These are phyloP conservation scores for Sparus aurata DNA, from an alignment of 2,797 vertebrate genomes.

Conservation along the genomic window DNA sequence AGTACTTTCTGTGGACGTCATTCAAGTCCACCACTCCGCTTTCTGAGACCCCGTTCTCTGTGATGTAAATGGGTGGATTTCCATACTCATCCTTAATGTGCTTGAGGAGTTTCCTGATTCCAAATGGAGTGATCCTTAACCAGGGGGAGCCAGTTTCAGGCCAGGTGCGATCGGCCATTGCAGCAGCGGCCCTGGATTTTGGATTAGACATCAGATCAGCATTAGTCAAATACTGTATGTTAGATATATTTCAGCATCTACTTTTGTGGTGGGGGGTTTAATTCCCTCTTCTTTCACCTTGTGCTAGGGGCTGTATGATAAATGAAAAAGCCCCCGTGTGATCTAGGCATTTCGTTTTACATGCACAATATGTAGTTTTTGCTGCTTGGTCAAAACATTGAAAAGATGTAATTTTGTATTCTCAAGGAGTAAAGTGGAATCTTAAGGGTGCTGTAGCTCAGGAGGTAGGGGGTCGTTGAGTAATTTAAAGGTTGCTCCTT, in stretches of 20 bases:
- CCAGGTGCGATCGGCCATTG: slow-evolving; percentile 87
- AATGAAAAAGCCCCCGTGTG: neutral
- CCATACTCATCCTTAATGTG: slow-evolving; percentile 92
- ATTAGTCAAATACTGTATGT: neutral
- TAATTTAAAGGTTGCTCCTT: no score
- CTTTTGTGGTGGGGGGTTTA: neutral
- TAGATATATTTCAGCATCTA: neutral
- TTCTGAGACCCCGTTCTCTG: slow-evolving; percentile 91
- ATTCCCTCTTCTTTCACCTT: neutral
- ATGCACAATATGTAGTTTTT: no score
- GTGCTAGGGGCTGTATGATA: neutral
- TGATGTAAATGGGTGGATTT: slow-evolving; percentile 89
- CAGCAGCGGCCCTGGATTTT: slow-evolving; percentile 82
- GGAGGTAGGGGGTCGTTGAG: no score
- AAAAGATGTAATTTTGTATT: no score
- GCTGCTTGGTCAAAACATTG: no score
- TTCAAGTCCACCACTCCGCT: slow-evolving; percentile 82
- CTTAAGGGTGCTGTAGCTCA: no score
- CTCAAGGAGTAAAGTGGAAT: no score
- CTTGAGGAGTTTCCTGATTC: slow-evolving; percentile 89
- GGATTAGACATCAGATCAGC: neutral
- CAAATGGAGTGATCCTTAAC: slow-evolving; percentile 90
- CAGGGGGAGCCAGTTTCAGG: slow-evolving; percentile 88
- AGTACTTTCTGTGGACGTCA: slow-evolving; percentile 85
- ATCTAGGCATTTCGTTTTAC: neutral